Conservation (phyloP, 2,113 vertebrate species). For the Anolis carolinensis region DNA sequence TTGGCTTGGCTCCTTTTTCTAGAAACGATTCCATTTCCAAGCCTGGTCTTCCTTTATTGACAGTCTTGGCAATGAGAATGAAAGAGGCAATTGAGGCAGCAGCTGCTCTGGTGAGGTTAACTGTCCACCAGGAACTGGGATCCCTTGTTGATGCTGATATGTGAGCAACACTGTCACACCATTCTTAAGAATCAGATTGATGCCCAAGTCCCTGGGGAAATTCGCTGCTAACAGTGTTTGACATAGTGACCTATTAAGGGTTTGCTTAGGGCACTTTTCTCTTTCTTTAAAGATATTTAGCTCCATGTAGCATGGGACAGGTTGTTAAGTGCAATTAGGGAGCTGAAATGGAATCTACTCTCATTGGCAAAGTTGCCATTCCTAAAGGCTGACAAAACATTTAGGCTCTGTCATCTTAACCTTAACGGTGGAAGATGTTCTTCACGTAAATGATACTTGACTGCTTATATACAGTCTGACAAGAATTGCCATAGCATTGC, state of each 20-base stretch:
- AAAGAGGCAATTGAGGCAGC: conserved; percentile 14
- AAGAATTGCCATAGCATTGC: background rate
- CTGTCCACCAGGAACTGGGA: conserved; percentile 17
- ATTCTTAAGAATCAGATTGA: background rate
- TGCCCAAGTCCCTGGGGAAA: conserved; percentile 20
- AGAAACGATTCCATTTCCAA: background rate
- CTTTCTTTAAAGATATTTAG: conserved; percentile 36
- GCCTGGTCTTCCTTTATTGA: background rate
- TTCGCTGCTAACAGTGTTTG: conserved; percentile 23
- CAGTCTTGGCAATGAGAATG: background rate
- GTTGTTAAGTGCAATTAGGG: conserved; percentile 26
- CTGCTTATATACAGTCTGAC: background rate
- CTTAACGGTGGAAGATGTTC: conserved; percentile 4
- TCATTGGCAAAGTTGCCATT: background rate
- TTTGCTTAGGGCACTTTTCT: conserved; percentile 23
- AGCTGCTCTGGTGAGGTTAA: background rate
- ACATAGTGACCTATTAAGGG: background rate
- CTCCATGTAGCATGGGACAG: conserved; percentile 32
- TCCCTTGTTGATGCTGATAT: background rate
- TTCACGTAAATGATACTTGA: background rate
- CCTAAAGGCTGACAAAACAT: background rate
- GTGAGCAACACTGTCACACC: conserved; percentile 2
- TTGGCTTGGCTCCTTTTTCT: background rate
- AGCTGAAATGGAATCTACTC: background rate
- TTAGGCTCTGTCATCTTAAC: conserved; percentile 12